Percentiles rank a stretch among this genome's conserved stretches.
Evolutionary conservation across 1,140 invertebrate species (phyloP).

Genomic region (Aphidius ervi): DNA sequence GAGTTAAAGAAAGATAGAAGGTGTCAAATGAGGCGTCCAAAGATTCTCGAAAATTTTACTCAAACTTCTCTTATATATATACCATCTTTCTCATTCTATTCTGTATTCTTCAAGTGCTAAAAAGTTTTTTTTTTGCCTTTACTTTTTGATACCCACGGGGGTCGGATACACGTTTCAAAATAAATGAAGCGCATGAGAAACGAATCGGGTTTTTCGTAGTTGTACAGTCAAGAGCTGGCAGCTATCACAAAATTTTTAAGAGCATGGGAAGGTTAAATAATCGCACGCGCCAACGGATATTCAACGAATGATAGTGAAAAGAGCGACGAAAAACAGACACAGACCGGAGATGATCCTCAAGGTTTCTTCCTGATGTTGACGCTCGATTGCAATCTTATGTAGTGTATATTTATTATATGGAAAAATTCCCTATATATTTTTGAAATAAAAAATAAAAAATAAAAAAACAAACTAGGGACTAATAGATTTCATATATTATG

Average conservation of each 20-base stretch:
- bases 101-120: too few species aligned
- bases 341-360: conserved; percentile 3
- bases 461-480: too few species aligned
- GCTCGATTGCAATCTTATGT: conserved; percentile 20
- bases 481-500: too few species aligned
- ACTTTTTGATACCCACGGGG: conserved; percentile 17
- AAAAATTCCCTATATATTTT: not conserved
- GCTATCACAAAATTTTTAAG: not conserved
- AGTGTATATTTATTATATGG: conserved; percentile 9
- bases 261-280: conserved; percentile 3
- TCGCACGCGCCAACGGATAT: conserved; percentile 6
- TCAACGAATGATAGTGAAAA: conserved; percentile 5
- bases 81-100: not conserved
- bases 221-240: not conserved
- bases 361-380: conserved; percentile 27
- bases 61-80: conserved; percentile 13
- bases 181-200: conserved; percentile 37
- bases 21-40: conserved; percentile 37
- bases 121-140: conserved; percentile 13
- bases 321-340: conserved; percentile 9
- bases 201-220: conserved; percentile 16
- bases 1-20: conserved; percentile 15
- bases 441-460: too few species aligned
- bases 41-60: conserved; percentile 35
- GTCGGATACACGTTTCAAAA: conserved; percentile 4